phyloP scores from a whole-genome alignment of 2,113 vertebrate species.

The Pachycephala philippinensis region DNA sequence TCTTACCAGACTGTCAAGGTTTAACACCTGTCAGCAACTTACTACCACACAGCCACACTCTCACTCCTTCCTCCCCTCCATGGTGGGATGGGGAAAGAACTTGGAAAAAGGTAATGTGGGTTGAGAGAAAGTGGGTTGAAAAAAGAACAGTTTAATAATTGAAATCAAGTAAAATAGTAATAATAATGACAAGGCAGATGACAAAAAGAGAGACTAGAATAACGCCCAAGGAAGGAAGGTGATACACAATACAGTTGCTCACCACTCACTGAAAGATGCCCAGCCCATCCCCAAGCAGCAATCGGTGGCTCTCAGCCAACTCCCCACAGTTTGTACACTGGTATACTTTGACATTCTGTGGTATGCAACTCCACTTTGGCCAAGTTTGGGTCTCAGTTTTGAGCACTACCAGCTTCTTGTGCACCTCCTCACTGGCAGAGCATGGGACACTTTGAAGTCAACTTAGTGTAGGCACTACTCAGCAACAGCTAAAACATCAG shows the following conservation, averaged over 20 bases:
- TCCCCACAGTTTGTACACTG: not conserved
- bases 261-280: not conserved
- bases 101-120: not conserved
- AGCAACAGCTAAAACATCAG: not conserved
- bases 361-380: not conserved
- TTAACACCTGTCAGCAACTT: not conserved
- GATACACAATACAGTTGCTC: not conserved
- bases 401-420: not conserved
- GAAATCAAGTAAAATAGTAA: not conserved
- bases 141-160: not conserved
- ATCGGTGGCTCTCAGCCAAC: not conserved
- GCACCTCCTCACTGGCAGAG: not conserved
- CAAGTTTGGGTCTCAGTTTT: not conserved
- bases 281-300: not conserved
- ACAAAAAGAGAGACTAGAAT: not conserved
- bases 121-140: not conserved
- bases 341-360: not conserved
- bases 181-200: not conserved
- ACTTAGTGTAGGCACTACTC: not conserved
- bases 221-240: not conserved
- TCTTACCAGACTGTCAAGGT: not conserved
- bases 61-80: not conserved
- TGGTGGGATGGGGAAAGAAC: not conserved
- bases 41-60: not conserved
- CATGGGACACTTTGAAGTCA: rapidly evolving